A percentile compares a stretch with the other conserved stretches of the same genome.
Conservation (phyloP, 2,113 vertebrate genomes). For the Osmerus mordax region DNA sequence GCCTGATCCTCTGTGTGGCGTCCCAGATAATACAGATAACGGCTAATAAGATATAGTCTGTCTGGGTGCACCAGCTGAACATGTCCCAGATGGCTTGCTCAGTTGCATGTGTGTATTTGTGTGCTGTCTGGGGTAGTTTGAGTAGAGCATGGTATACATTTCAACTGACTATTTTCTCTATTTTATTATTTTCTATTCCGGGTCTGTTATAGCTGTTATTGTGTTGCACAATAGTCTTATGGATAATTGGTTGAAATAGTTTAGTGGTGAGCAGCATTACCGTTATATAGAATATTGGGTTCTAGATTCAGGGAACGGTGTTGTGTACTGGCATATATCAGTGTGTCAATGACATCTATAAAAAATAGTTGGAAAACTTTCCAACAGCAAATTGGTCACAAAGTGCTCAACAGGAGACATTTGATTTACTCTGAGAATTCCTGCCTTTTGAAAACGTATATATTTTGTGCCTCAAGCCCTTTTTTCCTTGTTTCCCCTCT, state of each 20-base stretch:
- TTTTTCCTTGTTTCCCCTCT: slow-evolving; percentile 37
- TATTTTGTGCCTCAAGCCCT: slow-evolving; percentile 40
- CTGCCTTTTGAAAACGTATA: slow-evolving; percentile 51
- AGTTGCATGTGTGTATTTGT: too few relatives aligned
- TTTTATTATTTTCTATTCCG: not conserved
- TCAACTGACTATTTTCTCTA: not conserved
- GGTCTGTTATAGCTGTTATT: not conserved
- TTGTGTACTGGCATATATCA: slow-evolving; percentile 26
- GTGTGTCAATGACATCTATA: slow-evolving; percentile 20
- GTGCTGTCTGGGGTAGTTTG: too few relatives aligned
- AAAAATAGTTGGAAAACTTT: too few relatives aligned
- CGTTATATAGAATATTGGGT: not conserved
- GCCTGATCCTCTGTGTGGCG: not conserved
- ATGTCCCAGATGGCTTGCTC: too few relatives aligned
- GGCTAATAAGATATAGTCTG: slow-evolving; percentile 4
- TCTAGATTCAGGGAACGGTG: not conserved
- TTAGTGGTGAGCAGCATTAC: not conserved
- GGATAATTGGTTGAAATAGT: not conserved
- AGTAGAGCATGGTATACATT: not conserved
- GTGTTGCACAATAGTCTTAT: not conserved
- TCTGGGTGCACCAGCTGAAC: not conserved
- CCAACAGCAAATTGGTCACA: slow-evolving; percentile 28
- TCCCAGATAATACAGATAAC: slow-evolving; percentile 1
- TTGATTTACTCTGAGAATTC: slow-evolving; percentile 63
- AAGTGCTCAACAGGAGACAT: slow-evolving; percentile 61